Conservation (phyloP, 2,888 invertebrate genomes). For the Hermodice carunculata region DNA sequence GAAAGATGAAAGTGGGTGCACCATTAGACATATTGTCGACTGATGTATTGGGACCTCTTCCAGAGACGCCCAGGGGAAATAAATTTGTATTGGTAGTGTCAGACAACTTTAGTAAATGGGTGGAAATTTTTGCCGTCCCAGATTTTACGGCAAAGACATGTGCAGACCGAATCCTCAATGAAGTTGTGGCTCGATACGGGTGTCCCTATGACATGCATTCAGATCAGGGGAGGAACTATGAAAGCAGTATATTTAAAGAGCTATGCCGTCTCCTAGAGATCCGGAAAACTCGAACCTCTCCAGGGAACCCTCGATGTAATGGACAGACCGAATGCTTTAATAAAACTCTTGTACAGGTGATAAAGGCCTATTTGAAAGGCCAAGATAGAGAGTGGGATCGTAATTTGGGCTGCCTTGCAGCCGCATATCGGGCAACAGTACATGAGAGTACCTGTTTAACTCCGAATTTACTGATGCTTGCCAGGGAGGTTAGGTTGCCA, state of each 20-base stretch:
- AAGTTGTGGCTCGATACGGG: background rate
- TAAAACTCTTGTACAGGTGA: background rate
- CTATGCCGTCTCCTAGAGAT: background rate
- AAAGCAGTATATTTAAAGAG: background rate
- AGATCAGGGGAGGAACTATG: background rate
- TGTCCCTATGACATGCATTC: background rate
- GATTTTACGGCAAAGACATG: background rate
- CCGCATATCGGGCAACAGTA: background rate
- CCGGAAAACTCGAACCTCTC: background rate
- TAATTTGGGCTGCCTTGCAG: background rate
- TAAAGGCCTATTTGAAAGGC: background rate
- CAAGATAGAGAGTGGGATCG: background rate
- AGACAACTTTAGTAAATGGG: background rate
- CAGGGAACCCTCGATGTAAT: background rate
- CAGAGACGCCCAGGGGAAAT: background rate
- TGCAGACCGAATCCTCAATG: background rate
- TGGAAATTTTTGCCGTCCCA: background rate
- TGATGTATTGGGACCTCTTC: background rate
- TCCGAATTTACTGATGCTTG: background rate
- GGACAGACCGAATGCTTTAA: background rate
- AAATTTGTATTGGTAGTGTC: background rate
- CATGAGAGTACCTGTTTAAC: background rate
- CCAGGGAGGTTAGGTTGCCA: background rate
- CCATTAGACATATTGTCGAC: background rate
- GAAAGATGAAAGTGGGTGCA: background rate